Evolutionary conservation across 2,888 invertebrate genomes (phyloP), one percentile per base, ranked within the genome.

Genomic region (Dendrolimus pini): DNA sequence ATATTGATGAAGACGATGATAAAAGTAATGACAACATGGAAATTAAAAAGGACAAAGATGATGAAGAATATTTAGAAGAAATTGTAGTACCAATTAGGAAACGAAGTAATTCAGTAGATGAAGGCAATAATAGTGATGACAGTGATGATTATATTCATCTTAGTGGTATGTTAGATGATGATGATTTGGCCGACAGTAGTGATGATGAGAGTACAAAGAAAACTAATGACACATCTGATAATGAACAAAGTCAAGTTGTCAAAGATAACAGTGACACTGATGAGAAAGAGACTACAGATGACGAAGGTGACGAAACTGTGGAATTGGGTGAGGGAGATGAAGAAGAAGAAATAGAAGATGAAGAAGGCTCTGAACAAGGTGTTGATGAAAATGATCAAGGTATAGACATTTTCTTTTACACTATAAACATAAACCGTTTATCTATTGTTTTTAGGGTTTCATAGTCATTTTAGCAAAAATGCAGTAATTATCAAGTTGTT

Each of bases 111-210:
- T 76, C 82, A 7, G 68, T 66, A 8, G 83, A 83, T 71, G 85
- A 86, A 67, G 85, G 74, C 30, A 81, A 82, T 68, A 77, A 80
- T 30, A 83, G 83, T 67, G 87, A 85, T 74, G 84, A 85, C 54
- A 77, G 76, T 68, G 79, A 85, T 0, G 84, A 82, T 61, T 84
- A 84, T 61, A 62, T 76, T 9, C 85, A 88, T 71, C 61, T 90
- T 52, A 89, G 89, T 54, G 92, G 80, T 60, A 85, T 82, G 78
- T 62, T 80, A 18, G 83, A 79, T 74, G 82, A 82, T 60, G 86
- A 86, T 72, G 85, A 85, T 72, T 65, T 80, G 42, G 80, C 69
- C 55, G 75, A 77, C 30, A 69, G 72, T 1, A 78, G 75, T 67
- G 77, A 80, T 65, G 75, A 72, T 57, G 69, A 30, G 30, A 30